These are phyloP conservation scores for Noctua comes DNA, from an alignment of 2,888 invertebrate genomes.

Conservation along the genomic window DNA sequence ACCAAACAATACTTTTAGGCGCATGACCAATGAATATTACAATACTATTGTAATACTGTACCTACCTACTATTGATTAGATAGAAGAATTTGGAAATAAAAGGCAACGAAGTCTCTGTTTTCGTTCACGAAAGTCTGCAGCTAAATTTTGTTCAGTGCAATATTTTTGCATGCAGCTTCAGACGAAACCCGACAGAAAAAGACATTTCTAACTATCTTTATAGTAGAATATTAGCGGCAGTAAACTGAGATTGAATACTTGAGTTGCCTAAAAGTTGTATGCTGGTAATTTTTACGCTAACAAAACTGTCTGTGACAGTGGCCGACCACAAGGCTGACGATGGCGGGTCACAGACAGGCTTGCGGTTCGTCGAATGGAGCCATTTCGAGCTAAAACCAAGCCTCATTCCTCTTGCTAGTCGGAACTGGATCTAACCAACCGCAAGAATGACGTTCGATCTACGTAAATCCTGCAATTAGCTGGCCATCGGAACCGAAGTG, in stretches of 20 bases:
- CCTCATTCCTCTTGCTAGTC: not conserved
- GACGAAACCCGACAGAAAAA: not conserved
- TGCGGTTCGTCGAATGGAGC: not conserved
- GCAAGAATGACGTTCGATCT: not conserved
- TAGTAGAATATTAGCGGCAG: not conserved
- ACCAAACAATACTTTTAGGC: conserved; percentile 16
- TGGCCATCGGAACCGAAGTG: conserved; percentile 9
- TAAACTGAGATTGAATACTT: not conserved
- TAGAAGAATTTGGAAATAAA: not conserved
- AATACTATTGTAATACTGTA: not conserved
- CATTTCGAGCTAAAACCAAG: not conserved
- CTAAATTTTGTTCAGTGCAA: not conserved
- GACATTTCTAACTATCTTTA: not conserved
- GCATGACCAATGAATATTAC: not conserved
- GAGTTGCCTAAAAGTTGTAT: not conserved
- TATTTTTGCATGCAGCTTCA: not conserved
- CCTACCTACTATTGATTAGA: not conserved
- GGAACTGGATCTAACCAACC: not conserved
- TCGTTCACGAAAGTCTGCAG: not conserved
- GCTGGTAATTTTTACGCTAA: not conserved
- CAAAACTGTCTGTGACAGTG: not conserved
- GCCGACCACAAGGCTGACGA: not conserved
- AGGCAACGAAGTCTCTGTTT: not conserved
- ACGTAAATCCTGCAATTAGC: conserved; percentile 10
- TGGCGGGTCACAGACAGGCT: not conserved